Evolutionary conservation across 2,113 vertebrate genomes (phyloP).

Genomic region (Panthera uncia): DNA sequence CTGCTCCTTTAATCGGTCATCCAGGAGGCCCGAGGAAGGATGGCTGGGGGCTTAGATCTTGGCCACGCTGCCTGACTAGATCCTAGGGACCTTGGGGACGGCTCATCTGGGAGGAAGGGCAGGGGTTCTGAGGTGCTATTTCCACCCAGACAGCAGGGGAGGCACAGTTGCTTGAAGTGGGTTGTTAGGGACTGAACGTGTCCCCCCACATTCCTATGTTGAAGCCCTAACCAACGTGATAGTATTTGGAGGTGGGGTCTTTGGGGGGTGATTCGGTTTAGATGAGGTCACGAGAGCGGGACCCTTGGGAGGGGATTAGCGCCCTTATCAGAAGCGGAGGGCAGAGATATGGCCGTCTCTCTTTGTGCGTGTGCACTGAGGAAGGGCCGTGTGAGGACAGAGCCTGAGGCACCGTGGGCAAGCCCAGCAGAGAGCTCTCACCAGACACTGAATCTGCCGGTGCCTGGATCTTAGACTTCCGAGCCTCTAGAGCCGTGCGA

Average conservation of each 20-base stretch:
- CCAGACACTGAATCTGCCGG: neutral
- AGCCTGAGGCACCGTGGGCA: neutral
- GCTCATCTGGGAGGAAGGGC: accelerated
- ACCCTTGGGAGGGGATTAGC: neutral
- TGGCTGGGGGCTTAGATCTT: neutral
- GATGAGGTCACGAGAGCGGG: neutral
- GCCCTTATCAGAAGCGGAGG: neutral
- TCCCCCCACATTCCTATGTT: neutral
- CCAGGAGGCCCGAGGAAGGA: neutral
- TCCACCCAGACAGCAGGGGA: neutral
- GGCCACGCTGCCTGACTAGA: neutral
- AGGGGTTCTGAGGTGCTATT: neutral
- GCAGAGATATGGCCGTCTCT: neutral
- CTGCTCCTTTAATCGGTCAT: neutral
- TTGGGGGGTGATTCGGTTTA: neutral
- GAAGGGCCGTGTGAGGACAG: neutral
- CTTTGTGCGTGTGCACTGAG: accelerated
- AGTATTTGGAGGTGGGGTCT: neutral
- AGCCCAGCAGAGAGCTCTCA: neutral
- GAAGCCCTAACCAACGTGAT: neutral
- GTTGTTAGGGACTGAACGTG: neutral
- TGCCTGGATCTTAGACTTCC: neutral
- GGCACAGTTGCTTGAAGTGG: neutral
- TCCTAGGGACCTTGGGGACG: neutral
- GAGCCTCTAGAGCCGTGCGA: neutral